Conservation (phyloP, 2,797 vertebrate genomes). For the Argyrosomus regius region DNA sequence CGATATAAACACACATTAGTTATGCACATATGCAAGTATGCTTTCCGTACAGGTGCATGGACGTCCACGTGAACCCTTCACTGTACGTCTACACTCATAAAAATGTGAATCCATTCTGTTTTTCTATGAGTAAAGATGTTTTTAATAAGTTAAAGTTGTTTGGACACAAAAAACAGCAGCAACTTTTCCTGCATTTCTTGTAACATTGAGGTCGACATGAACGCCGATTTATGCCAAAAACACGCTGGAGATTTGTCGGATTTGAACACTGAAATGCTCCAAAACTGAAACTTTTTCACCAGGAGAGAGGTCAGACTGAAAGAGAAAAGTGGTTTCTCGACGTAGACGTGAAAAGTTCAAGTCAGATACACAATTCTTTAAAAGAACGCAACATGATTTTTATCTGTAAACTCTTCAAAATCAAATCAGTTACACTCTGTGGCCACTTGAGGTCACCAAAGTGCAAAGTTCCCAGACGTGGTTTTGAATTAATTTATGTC, state of each 20-base stretch:
- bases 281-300: background rate
- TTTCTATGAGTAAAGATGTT: too few relatives aligned
- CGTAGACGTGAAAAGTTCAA: accelerated
- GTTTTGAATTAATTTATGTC: background rate
- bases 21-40: background rate
- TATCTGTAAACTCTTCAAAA: background rate
- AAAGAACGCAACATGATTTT: background rate
- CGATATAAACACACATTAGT: background rate
- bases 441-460: slow-evolving; percentile 47
- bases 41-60: slow-evolving; percentile 1
- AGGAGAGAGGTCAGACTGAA: background rate
- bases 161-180: too few relatives aligned
- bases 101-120: background rate
- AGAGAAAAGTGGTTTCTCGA: too few relatives aligned
- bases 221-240: background rate
- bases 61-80: background rate
- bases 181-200: background rate
- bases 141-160: too few relatives aligned
- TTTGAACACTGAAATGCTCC: background rate
- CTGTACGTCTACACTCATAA: too few relatives aligned
- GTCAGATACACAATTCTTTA: background rate
- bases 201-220: too few relatives aligned
- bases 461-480: background rate
- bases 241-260: background rate
- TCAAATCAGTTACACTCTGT: background rate